A percentile compares a stretch with the other conserved stretches of the same genome.
These are phyloP conservation scores for Picus viridis DNA, from an alignment of 2,797 vertebrate species.

Conservation along the genomic window DNA sequence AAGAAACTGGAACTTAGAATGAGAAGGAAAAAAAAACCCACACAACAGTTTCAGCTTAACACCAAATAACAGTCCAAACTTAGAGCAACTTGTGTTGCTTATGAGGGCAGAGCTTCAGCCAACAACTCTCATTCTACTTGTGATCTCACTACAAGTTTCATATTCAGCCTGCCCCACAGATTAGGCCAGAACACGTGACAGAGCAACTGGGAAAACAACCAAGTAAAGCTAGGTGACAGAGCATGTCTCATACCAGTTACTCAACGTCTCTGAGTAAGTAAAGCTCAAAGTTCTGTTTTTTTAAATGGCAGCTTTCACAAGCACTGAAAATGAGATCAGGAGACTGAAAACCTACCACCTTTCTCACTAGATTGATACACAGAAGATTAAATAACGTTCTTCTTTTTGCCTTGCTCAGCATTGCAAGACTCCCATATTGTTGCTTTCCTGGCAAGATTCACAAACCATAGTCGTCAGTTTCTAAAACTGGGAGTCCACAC, in stretches of 20 bases:
- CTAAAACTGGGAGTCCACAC: background rate
- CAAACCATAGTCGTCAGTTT: background rate
- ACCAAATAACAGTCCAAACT: background rate
- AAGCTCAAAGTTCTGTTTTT: background rate
- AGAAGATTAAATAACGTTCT: background rate
- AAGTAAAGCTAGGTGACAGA: background rate
- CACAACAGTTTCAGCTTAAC: background rate
- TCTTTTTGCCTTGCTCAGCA: background rate
- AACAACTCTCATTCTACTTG: background rate
- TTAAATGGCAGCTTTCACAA: background rate
- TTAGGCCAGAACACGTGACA: conserved; percentile 2
- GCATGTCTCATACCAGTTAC: background rate
- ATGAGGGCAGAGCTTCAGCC: background rate
- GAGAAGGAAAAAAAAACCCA: background rate
- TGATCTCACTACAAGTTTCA: background rate
- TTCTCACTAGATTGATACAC: rapidly evolving
- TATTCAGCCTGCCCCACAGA: background rate
- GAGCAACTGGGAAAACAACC: background rate
- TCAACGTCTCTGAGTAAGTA: background rate
- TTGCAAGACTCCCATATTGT: background rate
- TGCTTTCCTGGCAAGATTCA: background rate
- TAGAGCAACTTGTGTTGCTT: background rate
- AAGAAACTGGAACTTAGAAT: background rate
- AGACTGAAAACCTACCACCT: background rate
- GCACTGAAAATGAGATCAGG: background rate